Evolutionary conservation across 2,797 vertebrate genomes (phyloP).

Genomic region (Urophycis tenuis): DNA sequence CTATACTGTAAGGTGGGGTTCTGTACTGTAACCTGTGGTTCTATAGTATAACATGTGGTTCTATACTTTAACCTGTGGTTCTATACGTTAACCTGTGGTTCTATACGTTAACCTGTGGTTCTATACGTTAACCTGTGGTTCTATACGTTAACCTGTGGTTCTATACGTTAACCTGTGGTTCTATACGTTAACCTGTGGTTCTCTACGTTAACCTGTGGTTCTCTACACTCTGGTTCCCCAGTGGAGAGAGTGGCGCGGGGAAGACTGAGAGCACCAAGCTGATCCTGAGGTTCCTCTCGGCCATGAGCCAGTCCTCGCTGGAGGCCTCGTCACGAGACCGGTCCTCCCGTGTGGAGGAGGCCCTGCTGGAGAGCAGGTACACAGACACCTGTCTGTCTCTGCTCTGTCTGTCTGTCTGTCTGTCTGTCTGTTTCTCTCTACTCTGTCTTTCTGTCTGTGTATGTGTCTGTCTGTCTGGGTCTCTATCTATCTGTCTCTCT

Average conservation of each 20-base stretch:
- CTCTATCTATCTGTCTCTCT: neutral
- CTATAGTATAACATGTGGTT: no score
- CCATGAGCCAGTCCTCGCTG: constrained; percentile 79
- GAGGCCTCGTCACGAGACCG: constrained; percentile 74
- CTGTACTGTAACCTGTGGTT: no score
- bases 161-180: no score
- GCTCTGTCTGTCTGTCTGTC: neutral
- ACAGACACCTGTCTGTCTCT: neutral
- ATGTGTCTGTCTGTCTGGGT: neutral
- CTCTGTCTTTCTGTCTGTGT: neutral
- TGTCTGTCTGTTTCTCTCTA: no score
- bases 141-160: no score
- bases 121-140: no score
- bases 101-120: no score
- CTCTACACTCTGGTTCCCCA: constrained; percentile 44
- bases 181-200: neutral
- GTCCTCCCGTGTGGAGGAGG: constrained; percentile 84
- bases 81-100: neutral
- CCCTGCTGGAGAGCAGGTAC: constrained; percentile 94
- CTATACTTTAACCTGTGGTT: no score
- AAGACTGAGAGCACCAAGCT: constrained; percentile 98
- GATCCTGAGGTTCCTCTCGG: constrained; percentile 91
- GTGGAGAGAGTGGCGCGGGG: constrained; percentile 95
- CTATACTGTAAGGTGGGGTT: no score
- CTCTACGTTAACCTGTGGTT: neutral